Evolutionary conservation across 2,797 vertebrate genomes (phyloP).

Genomic region (Passerculus sandwichensis): DNA sequence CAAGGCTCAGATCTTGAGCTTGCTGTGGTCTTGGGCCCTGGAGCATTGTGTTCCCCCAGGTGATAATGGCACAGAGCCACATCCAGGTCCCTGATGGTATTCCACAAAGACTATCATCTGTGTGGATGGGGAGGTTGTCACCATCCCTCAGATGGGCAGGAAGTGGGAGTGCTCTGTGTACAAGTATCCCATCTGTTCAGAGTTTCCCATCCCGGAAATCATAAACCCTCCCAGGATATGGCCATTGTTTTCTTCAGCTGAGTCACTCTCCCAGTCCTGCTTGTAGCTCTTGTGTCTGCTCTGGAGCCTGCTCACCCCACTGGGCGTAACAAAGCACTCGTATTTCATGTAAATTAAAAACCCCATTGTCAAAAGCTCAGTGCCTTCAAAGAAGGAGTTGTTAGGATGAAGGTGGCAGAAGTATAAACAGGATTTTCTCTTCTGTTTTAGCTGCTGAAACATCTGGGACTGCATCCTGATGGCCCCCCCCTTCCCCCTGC

Average conservation of each 20-base stretch:
- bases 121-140: background rate
- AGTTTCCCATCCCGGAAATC: too few relatives aligned
- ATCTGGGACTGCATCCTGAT: slow-evolving; percentile 80
- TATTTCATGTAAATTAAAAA: background rate
- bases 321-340: background rate
- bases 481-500: slow-evolving; percentile 81
- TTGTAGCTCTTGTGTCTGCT: too few relatives aligned
- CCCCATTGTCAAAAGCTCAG: background rate
- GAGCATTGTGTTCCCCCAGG: background rate
- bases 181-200: too few relatives aligned
- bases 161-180: too few relatives aligned
- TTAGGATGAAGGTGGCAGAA: background rate
- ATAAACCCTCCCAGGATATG: too few relatives aligned
- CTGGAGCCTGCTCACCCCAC: too few relatives aligned
- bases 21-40: background rate
- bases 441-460: slow-evolving; percentile 81
- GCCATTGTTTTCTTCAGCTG: too few relatives aligned
- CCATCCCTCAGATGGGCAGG: too few relatives aligned
- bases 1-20: background rate
- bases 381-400: background rate
- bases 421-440: background rate
- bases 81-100: background rate
- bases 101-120: background rate
- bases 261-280: too few relatives aligned
- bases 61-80: background rate